Base-by-base conservation (phyloP, 2,888 invertebrate genomes). In the Agriopis leucophaearia region DNA sequence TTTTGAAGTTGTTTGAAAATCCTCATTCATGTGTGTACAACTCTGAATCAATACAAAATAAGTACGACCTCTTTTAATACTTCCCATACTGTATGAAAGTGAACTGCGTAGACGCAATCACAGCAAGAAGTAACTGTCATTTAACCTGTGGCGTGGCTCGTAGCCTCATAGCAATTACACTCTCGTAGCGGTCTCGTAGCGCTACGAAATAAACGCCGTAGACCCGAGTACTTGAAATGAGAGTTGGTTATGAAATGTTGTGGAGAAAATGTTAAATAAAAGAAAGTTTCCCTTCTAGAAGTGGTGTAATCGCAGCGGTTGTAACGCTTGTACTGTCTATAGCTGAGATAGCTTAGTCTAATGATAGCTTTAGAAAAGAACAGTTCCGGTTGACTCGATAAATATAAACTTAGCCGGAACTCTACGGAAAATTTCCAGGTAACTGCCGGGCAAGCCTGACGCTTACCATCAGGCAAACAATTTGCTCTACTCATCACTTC, bases 121-220 rank as follows among this genome's bases (percentile, higher is more conserved):
- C 78, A 54, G 16, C 38, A 3, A 8, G 16, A n/a, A 42, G 16
- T 44, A 18, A 55, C 55, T 55, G n/a, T 18, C n/a, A n/a, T 9
- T 42, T 55, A 55, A 44, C n/a, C 55, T 55, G 55, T 55, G 79
- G 78, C 75, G 42, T 55, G 78, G 78, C 75, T 59, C 81, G 81
- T 78, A 81, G 78, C 78, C 65, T 69, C 81, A 85, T 85, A 86
- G 86, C 84, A 86, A 87, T 86, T 86, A 87, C 78, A 79, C 75
- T 75, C 86, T 85, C 79, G 86, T 87, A 83, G 84, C 78, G 75
- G 73, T 69, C 73, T 75, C 78, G 84, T 82, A 81, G 83, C 81
- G 52, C 68, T 72, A 75, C 76, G 77, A 79, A 77, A 76, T 78
- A 80, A 82, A 79, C 73, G 72, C 78, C 48, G 63, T 67, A 67